Percentiles rank a stretch among this genome's conserved stretches.
These are phyloP conservation scores for Drosophila elegans DNA, from an alignment of 1,140 invertebrate genomes.

Conservation along the genomic window DNA sequence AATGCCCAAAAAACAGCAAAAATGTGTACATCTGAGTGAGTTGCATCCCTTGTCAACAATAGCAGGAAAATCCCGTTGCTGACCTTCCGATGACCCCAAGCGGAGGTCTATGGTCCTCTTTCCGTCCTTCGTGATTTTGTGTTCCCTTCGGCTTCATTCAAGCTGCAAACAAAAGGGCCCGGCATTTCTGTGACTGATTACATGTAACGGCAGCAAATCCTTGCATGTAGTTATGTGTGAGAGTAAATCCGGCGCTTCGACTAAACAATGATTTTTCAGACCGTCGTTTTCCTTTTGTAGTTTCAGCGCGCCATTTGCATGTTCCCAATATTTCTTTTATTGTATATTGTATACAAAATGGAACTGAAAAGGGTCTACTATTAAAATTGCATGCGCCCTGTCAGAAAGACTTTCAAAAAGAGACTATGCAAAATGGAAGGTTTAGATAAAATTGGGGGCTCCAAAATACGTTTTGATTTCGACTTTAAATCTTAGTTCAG, in stretches of 20 bases:
- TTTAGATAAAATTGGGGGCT: not conserved
- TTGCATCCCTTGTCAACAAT: conserved; percentile 83
- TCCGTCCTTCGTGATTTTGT: conserved; percentile 67
- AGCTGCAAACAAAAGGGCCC: conserved; percentile 75
- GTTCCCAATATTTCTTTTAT: conserved; percentile 49
- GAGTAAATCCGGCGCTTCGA: conserved; percentile 55
- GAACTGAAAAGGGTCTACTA: conserved; percentile 59
- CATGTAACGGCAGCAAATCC: conserved; percentile 71
- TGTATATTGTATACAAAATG: conserved; percentile 57
- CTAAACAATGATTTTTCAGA: conserved; percentile 63
- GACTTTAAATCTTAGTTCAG: not conserved
- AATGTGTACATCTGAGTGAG: conserved; percentile 40
- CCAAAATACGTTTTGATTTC: not conserved
- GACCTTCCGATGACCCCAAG: conserved; percentile 82
- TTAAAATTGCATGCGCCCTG: conserved; percentile 41
- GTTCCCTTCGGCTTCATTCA: conserved; percentile 75
- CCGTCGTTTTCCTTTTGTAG: conserved; percentile 35
- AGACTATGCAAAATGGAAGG: conserved; percentile 5
- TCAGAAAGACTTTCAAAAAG: conserved; percentile 28
- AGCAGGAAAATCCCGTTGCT: conserved; percentile 81
- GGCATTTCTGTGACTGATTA: conserved; percentile 80
- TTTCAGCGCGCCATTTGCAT: conserved; percentile 77
- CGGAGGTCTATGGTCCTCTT: conserved; percentile 58
- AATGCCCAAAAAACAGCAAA: conserved; percentile 66
- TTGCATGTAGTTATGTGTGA: conserved; percentile 55